Evolutionary conservation across 2,888 invertebrate species (phyloP), one percentile per base, ranked within the genome.

Genomic region (Hydrotaea diabolus): DNA sequence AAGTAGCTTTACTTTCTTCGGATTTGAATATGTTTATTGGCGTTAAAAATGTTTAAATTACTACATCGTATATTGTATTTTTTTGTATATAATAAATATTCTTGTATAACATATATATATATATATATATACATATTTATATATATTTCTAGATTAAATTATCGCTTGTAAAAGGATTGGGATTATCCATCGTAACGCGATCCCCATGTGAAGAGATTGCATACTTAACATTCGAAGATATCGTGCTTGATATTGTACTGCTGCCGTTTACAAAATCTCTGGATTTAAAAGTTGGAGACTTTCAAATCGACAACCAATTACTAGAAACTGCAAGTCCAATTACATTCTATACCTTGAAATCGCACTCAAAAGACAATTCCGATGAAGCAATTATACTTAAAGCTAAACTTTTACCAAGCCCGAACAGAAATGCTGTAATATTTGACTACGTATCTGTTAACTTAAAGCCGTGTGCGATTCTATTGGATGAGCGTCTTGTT

Each of bases 281-380:
- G 36, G 96, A 96, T 89, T 93, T 96, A 75, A 95, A 95, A 88
- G 95, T 98, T 19, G 94, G 94, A 80, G 95, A 96, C 90, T 94
- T 98, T 89, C 98, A 98, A 94, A 94, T 96, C 90, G 97, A 98
- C 93, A 97, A 97, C 93, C 96, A 99, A 94, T 90, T 99, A 80
- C 94, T 97, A 87, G 97, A 97, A 89, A 95, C 97, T 0, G 95
- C 96, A 86, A 96, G 96, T 88, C 97, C 97, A 5, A 97, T 97
- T 75, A 94, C 98, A 86, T 92, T 99, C 87, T 96, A 96, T 91
- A 96, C 97, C 77, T 94, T 93, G 87, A 93, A 93, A 84, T 90
- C 93, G 21, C 93, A 92, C 46, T 91, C 92, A 15, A 91, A 91
- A 64, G 94, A 93, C 77, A 21, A 62, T 2, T 77, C 81, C 0